These are phyloP conservation scores for Onychomys arenicola DNA, from an alignment of 2,797 vertebrate genomes.

Conservation along the genomic window DNA sequence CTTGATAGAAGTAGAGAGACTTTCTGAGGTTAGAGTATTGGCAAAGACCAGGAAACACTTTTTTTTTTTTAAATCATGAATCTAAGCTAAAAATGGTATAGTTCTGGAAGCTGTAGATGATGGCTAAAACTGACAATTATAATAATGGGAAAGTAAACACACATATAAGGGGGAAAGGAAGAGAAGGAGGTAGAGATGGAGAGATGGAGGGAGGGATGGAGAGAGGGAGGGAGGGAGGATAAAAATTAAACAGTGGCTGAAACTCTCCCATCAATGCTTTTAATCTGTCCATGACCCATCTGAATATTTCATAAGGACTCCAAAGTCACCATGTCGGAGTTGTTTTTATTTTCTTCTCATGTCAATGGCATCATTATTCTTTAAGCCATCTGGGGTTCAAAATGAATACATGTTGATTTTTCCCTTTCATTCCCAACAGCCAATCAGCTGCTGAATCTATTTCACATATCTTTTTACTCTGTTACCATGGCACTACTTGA, in stretches of 20 bases:
- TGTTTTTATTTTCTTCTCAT: constrained; percentile 1
- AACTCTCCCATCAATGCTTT: neutral
- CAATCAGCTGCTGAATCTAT: neutral
- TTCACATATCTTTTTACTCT: neutral
- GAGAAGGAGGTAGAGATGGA: no score
- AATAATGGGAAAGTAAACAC: neutral
- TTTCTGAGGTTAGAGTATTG: neutral
- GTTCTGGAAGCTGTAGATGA: constrained; percentile 6
- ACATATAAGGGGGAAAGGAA: neutral
- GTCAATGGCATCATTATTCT: neutral
- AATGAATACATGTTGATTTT: neutral
- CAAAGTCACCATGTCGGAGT: neutral
- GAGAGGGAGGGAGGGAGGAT: neutral
- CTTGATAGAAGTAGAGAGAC: neutral
- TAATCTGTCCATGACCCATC: neutral
- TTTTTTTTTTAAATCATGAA: neutral
- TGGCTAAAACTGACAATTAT: neutral
- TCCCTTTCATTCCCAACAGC: neutral
- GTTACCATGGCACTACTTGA: neutral
- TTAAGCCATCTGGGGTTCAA: constrained; percentile 18
- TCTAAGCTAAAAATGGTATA: neutral
- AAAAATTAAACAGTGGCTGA: neutral
- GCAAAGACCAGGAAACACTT: neutral
- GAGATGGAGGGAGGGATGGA: no score
- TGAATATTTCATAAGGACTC: neutral